Base-by-base conservation (phyloP, 2,888 invertebrate species). In the Diachrysia chrysitis region DNA sequence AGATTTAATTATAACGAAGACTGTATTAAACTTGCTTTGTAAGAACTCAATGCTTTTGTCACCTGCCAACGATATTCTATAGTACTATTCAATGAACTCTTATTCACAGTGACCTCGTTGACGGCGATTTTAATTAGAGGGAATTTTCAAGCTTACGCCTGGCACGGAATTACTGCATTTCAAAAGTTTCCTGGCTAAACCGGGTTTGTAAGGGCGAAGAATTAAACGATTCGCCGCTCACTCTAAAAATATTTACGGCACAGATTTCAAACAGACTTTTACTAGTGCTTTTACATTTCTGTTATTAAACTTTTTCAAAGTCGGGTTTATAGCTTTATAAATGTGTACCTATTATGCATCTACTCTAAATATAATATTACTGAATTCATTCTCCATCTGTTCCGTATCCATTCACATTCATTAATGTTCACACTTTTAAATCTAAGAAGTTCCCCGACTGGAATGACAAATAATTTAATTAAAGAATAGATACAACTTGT, bases 81-180 rank as follows among this genome's bases (percentile, higher is more conserved):
- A 57, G 54, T 71, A 71, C 63, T 69, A 63, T 72, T 68, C 71
- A 69, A 37, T 46, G 17, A 25, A 55, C 68, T 68, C 35, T 23
- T 69, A 58, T 51, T 57, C 58, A 29, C 70, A 66, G 69, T 62
- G 69, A 71, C 76, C 69, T 66, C 72, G 70, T 72, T 66, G 56
- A 51, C 56, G 58, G 69, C 55, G 60, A 71, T 78, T 83, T 83
- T 85, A 84, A 85, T 85, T 83, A 85, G 72, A 83, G 74, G 63
- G 68, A 73, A 76, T 72, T 76, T 78, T 57, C 64, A 71, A 73
- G 68, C 72, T 70, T 73, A 60, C 64, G 66, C 66, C 69, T 63
- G 71, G 68, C 66, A 64, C 63, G 71, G 73, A 73, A 71, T 73
- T 78, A 73, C 72, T 73, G 69, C 66, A 75, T 73, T 83, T 77